A percentile compares a stretch with the other conserved stretches of the same genome.
These are phyloP conservation scores for Pogonus chalceus DNA, from an alignment of 1,140 invertebrate genomes.

Conservation along the genomic window DNA sequence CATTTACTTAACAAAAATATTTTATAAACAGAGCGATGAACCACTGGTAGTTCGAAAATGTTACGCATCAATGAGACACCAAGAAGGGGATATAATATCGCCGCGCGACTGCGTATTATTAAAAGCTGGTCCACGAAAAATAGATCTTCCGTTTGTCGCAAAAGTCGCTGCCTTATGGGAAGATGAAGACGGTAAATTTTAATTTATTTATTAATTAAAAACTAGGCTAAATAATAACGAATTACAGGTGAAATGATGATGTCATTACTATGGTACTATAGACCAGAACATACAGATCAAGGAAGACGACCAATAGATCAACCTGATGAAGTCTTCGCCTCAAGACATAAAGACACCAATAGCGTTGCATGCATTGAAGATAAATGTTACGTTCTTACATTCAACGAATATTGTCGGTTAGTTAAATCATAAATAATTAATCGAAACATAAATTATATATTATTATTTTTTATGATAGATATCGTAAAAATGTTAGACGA, in stretches of 20 bases:
- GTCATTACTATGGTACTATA: conserved; percentile 93
- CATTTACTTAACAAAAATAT: conserved; percentile 11
- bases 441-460: conserved; percentile 15
- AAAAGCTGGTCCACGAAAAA: conserved; percentile 70
- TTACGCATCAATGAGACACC: conserved; percentile 79
- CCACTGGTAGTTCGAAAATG: conserved; percentile 61
- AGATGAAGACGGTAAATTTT: conserved; percentile 72
- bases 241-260: conserved; percentile 91
- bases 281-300: conserved; percentile 91
- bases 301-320: conserved; percentile 68
- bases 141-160: conserved; percentile 86
- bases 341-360: conserved; percentile 84
- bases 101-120: conserved; percentile 83
- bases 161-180: conserved; percentile 91
- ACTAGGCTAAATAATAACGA: conserved; percentile 10
- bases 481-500: conserved; percentile 50
- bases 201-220: not conserved
- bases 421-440: conserved; percentile 11
- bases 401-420: conserved; percentile 94
- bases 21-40: conserved; percentile 66
- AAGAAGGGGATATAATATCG: conserved; percentile 72
- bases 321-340: conserved; percentile 89
- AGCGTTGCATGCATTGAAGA: conserved; percentile 97
- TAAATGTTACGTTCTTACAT: conserved; percentile 93
- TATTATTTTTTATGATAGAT: conserved; percentile 35